phyloP scores from a whole-genome alignment of 2,888 invertebrate genomes.

The Acleris literana region DNA sequence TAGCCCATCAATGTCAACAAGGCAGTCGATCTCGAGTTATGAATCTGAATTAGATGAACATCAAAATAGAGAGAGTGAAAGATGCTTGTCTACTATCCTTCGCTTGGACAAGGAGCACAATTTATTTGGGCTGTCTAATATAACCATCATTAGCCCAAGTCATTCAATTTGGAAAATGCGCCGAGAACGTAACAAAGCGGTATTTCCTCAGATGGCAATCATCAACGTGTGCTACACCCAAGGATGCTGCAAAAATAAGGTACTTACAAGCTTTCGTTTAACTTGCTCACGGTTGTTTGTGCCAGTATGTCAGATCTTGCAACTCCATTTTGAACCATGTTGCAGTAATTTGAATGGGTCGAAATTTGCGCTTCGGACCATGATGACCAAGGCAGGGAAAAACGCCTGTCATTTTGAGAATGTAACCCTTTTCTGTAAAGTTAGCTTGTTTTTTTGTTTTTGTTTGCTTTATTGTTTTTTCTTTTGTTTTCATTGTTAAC shows the following conservation, averaged over 20 bases:
- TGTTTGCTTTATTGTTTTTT: too few relatives aligned
- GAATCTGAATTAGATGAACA: slow-evolving; percentile 45
- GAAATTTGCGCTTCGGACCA: too few relatives aligned
- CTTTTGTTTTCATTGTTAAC: too few relatives aligned
- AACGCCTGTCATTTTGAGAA: too few relatives aligned
- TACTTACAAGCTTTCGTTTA: slow-evolving; percentile 37
- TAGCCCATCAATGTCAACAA: slow-evolving; percentile 63
- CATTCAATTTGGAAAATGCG: slow-evolving; percentile 52
- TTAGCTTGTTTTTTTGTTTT: too few relatives aligned
- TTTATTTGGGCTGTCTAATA: slow-evolving; percentile 72
- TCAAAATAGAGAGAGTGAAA: slow-evolving; percentile 51
- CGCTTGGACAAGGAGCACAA: slow-evolving; percentile 74
- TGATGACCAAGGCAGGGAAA: too few relatives aligned
- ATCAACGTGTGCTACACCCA: slow-evolving; percentile 65
- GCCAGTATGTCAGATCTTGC: neutral
- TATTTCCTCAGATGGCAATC: slow-evolving; percentile 74
- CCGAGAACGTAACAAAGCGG: slow-evolving; percentile 62
- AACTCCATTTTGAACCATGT: too few relatives aligned
- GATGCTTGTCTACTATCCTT: slow-evolving; percentile 69
- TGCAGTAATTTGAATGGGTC: too few relatives aligned
- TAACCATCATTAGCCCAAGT: slow-evolving; percentile 61
- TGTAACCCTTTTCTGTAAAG: too few relatives aligned
- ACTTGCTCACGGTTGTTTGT: neutral
- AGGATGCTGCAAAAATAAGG: slow-evolving; percentile 61
- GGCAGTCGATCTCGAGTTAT: slow-evolving; percentile 54